Base-by-base conservation (phyloP, 2,797 vertebrate species). In the Poeciliopsis gracilis region DNA sequence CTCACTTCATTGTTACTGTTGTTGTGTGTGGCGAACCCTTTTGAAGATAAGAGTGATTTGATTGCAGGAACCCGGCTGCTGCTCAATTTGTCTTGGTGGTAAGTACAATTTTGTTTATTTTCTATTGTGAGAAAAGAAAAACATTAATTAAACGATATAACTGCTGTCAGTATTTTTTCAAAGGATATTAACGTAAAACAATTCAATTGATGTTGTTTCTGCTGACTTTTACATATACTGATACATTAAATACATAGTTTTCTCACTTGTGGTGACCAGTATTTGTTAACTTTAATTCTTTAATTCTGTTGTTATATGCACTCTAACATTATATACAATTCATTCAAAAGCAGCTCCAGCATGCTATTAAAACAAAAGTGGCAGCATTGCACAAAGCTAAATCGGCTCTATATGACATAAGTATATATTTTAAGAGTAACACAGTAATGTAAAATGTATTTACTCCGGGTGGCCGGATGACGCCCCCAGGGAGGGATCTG, bases 401-500 rank as follows among this genome's bases (percentile, higher is more conserved):
- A 51, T 78, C 4, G 79, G 43, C 63, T 81, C n/a, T n/a, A 36
- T 46, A 46, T n/a, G 13, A 28, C 23, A 59, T 78, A 53, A 47
- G 47, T 10, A 49, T 23, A 63, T 70, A 53, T 79, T 75, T 5
- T 51, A 3, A 77, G 3, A 57, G 80, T 73, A 85, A 81, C 61
- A 81, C 82, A 77, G 85, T 72, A 79, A 87, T 87, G 53, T 87
- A 76, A 91, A 73, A 66, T 88, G 79, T 92, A 92, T 92, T 93
- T 92, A 88, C 90, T 77, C 45, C 81, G 78, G 81, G 41, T 53
- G 83, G 67, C 79, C 66, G 77, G 79, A 23, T 70, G 75, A 80
- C 74, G 61, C 72, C 83, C 78, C 80, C 88, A 15, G 15, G 89
- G 93, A 86, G 89, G 46, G 59, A 83, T 72, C 80, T 89, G 81